Evolutionary conservation across 2,113 vertebrate species (phyloP), one percentile per base, ranked within the genome.

Genomic region (Antennarius striatus): DNA sequence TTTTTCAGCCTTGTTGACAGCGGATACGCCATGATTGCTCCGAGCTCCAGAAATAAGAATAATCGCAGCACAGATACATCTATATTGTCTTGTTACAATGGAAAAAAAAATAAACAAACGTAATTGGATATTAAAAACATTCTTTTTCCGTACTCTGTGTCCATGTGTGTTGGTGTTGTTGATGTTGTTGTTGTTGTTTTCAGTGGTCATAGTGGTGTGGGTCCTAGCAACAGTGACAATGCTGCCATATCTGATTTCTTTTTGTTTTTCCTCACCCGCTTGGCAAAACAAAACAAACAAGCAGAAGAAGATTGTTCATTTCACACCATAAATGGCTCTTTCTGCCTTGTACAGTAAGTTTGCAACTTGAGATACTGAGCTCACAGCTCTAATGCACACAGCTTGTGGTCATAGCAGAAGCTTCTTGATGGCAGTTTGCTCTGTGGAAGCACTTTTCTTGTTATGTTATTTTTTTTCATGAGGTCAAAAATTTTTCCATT

Each of bases 281-380:
- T 96, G 94, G 95, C 93, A 94, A 87, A 88, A 94, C 93, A 79
- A 87, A 86, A 75, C 68, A 81, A 82, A 78, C 69, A 87, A 84
- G 80, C 82, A 94, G 94, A 96, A 94, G 95, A 95, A 95, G 94
- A 95, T 93, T 95, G 94, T 96, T 95, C 94, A 97, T 98, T 96
- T 98, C 94, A 95, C 94, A 92, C 92, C 94, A 93, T 97, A 94
- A 95, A 92, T 94, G 94, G 92, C 90, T 95, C 92, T 94, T 94
- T 93, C 93, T 94, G 93, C 93, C 94, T 93, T 93, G 94, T 95
- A 86, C 84, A 87, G 87, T 86, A 95, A 96, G 94, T 96, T 90
- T 90, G 88, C 95, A 96, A 93, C 95, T 94, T 93, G 93, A 95
- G 95, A 96, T 95, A 94, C 94, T 94, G 92, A 76, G 89, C 91